Conservation (phyloP, 2,888 invertebrate genomes). For the Drosophila meridiana region DNA sequence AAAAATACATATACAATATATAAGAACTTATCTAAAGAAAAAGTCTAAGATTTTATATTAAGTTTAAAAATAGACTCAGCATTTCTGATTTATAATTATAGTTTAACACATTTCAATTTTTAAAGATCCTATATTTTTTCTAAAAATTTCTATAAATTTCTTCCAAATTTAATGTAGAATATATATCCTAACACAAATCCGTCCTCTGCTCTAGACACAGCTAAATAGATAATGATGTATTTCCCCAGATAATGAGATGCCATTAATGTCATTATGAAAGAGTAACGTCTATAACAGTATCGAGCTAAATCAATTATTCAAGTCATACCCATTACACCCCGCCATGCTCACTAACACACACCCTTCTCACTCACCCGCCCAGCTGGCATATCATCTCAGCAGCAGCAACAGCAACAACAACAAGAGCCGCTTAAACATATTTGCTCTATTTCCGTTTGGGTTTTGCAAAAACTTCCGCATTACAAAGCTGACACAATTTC, state of each 20-base stretch:
- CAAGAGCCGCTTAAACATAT: conserved; percentile 73
- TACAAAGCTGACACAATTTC: conserved; percentile 80
- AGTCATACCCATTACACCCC: conserved; percentile 2
- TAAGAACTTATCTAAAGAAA: too few relatives aligned
- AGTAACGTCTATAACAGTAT: conserved; percentile 26
- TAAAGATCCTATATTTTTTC: too few relatives aligned
- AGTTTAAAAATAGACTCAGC: too few relatives aligned
- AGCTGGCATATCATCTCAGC: conserved; percentile 31
- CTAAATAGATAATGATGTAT: background rate
- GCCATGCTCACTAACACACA: conserved; percentile 1
- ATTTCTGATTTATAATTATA: too few relatives aligned
- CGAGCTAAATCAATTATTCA: conserved; percentile 56
- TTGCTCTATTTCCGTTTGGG: conserved; percentile 80
- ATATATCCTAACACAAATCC: background rate
- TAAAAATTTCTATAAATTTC: background rate
- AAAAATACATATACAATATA: too few relatives aligned
- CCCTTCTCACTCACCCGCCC: background rate
- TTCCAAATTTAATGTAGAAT: background rate
- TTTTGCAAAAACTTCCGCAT: conserved; percentile 79
- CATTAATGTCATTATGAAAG: conserved; percentile 5
- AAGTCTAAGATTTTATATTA: too few relatives aligned
- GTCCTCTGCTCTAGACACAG: background rate
- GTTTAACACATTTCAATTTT: too few relatives aligned
- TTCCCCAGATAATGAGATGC: background rate
- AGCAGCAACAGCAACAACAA: conserved; percentile 25